Percentiles rank a stretch among this genome's conserved stretches.
Conservation (phyloP, 2,888 invertebrate genomes). For the Ptilodon capucinus region DNA sequence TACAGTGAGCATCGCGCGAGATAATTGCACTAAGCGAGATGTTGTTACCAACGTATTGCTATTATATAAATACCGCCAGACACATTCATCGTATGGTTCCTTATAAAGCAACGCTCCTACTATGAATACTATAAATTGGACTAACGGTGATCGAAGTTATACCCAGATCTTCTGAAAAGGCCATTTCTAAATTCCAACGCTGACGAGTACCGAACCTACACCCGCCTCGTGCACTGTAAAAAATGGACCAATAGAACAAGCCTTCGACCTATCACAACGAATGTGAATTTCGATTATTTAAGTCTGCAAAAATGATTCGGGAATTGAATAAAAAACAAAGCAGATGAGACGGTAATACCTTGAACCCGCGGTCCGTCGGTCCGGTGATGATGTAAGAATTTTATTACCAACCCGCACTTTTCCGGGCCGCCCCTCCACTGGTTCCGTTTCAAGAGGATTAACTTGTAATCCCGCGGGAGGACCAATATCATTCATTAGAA, state of each 20-base stretch:
- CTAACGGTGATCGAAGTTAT: too few relatives aligned
- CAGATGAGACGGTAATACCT: slow-evolving; percentile 61
- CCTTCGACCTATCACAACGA: too few relatives aligned
- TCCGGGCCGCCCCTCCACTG: slow-evolving; percentile 37
- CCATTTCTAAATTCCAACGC: too few relatives aligned
- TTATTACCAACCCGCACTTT: slow-evolving; percentile 59
- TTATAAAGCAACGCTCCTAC: too few relatives aligned
- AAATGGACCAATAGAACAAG: neutral
- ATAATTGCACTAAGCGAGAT: too few relatives aligned
- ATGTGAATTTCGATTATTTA: slow-evolving; percentile 23
- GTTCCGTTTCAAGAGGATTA: slow-evolving; percentile 76
- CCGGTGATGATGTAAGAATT: slow-evolving; percentile 71
- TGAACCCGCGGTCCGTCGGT: slow-evolving; percentile 46
- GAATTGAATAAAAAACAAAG: slow-evolving; percentile 48
- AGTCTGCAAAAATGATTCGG: slow-evolving; percentile 46
- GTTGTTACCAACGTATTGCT: too few relatives aligned
- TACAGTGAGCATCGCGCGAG: neutral
- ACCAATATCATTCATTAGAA: slow-evolving; percentile 79
- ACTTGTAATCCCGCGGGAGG: slow-evolving; percentile 76
- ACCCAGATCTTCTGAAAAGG: too few relatives aligned
- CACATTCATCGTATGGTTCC: too few relatives aligned
- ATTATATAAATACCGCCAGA: too few relatives aligned
- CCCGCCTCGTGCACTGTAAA: too few relatives aligned
- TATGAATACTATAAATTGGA: too few relatives aligned
- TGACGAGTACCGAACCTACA: too few relatives aligned